phyloP scores from a whole-genome alignment of 2,113 vertebrate species.

The western clawed frog (Xenopus tropicalis) region UCB_Xtro_10.0 CM004444.2:50198001-50198500 shows the following conservation, averaged over 20 bases:
- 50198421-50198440: no score
- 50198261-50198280: not conserved
- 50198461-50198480: no score
- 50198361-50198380: no score
- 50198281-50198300: not conserved
- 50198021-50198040: no score
- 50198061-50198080: constrained; percentile 40
- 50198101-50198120: constrained; percentile 30
- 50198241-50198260: constrained; percentile 5
- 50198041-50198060: not conserved
- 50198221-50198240: constrained; percentile 14
- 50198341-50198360: no score
- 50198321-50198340: no score
- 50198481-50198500: no score
- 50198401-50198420: no score
- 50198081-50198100: constrained; percentile 26
- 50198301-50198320: no score
- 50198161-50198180: constrained; percentile 32
- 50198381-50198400: no score
- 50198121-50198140: constrained; percentile 30
- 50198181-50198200: constrained; percentile 30
- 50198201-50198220: constrained; percentile 32
- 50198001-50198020: no score
- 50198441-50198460: no score
- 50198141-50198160: constrained; percentile 29